Conservation (phyloP, 2,113 vertebrate species). For the Typhlomys cinereus region DNA sequence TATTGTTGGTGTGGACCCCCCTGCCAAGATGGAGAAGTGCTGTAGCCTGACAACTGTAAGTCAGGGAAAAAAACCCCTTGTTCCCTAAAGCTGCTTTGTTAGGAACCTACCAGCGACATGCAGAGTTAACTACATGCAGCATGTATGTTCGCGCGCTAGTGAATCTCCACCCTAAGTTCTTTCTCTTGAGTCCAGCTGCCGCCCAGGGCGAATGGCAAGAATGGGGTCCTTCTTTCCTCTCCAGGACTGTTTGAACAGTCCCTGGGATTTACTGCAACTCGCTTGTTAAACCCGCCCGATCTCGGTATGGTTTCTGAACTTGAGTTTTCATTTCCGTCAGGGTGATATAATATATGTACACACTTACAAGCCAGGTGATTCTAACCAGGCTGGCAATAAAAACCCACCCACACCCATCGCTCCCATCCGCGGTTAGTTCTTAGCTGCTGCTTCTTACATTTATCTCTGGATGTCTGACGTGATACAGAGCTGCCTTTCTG, state of each 20-base stretch:
- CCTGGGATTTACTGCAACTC: background rate
- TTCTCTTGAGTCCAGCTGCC: background rate
- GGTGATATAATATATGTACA: background rate
- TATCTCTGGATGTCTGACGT: background rate
- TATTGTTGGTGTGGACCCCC: no score
- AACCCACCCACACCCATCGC: background rate
- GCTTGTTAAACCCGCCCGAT: background rate
- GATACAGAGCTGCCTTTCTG: background rate
- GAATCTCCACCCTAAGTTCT: background rate
- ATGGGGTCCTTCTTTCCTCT: background rate
- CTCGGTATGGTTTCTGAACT: background rate
- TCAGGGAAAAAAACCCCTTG: no score
- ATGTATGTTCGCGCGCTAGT: background rate
- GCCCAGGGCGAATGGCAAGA: no score
- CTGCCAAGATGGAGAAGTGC: no score
- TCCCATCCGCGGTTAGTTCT: background rate
- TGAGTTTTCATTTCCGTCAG: constrained; percentile 18
- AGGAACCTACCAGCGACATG: no score
- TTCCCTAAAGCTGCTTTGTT: no score
- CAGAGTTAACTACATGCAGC: no score
- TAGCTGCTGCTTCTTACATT: background rate
- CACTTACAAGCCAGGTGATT: background rate
- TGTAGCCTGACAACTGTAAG: no score
- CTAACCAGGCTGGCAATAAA: background rate
- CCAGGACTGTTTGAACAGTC: background rate